phyloP scores from a whole-genome alignment of 2,888 invertebrate genomes.

The Caenorhabditis wallacei region DNA sequence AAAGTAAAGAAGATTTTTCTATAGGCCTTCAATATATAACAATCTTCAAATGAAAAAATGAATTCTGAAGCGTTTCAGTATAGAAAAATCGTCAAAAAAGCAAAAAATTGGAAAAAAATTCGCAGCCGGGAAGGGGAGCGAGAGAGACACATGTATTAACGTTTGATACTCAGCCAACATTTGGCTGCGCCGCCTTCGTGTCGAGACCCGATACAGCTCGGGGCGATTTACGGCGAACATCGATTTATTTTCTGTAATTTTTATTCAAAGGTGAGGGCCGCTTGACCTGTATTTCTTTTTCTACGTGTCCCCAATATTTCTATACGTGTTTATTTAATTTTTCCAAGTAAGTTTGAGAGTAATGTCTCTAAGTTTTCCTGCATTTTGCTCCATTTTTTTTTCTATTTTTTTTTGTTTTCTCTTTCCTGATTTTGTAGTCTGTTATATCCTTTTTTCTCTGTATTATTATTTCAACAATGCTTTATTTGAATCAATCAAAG shows the following conservation, averaged over 20 bases:
- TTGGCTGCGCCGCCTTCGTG: constrained; percentile 44
- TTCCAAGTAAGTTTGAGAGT: no score
- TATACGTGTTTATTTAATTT: no score
- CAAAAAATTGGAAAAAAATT: constrained; percentile 59
- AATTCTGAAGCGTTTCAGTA: not conserved
- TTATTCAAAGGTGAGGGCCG: not conserved
- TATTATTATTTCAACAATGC: not conserved
- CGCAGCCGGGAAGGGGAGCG: constrained; percentile 1
- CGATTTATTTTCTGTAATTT: constrained; percentile 39
- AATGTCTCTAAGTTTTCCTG: no score
- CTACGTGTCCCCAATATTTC: not conserved
- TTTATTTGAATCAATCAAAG: constrained; percentile 6
- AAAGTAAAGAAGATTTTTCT: not conserved
- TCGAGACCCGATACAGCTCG: constrained; percentile 32
- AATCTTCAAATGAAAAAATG: not conserved
- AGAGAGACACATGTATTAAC: constrained; percentile 51
- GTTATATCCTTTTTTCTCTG: no score
- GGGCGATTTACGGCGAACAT: constrained; percentile 57
- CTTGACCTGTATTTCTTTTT: not conserved
- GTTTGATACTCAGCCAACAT: constrained; percentile 66
- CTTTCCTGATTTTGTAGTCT: not conserved
- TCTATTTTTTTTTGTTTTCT: not conserved
- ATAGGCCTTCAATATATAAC: not conserved
- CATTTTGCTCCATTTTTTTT: not conserved
- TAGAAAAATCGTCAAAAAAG: constrained; percentile 16